phyloP scores from a whole-genome alignment of 2,888 invertebrate species.

The Myopa testacea region DNA sequence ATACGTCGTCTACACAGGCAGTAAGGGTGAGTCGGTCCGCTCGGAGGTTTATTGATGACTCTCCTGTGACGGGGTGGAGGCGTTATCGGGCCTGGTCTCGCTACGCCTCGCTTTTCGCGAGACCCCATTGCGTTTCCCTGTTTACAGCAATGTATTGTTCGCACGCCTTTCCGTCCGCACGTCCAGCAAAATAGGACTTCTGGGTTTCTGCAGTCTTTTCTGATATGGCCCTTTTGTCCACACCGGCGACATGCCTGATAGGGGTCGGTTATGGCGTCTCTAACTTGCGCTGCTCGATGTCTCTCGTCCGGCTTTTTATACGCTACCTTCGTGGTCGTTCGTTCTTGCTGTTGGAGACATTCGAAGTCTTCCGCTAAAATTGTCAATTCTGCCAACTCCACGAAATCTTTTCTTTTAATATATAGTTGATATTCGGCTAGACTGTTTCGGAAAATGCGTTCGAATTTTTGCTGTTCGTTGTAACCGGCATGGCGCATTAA shows the following conservation, averaged over 20 bases:
- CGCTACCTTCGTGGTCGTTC: no score
- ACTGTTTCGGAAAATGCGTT: slow-evolving; percentile 22
- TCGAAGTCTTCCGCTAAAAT: not conserved
- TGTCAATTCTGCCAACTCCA: slow-evolving; percentile 1
- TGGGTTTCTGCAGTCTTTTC: not conserved
- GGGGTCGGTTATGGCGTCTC: not conserved
- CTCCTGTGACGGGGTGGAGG: not conserved
- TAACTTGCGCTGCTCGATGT: not conserved
- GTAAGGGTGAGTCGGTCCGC: not conserved
- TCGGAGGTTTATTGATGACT: not conserved
- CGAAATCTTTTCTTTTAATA: slow-evolving; percentile 17
- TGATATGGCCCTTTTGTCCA: not conserved
- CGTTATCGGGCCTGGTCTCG: slow-evolving; percentile 8
- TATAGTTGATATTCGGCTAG: slow-evolving; percentile 29
- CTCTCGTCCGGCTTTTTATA: no score
- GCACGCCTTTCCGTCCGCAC: slow-evolving; percentile 4
- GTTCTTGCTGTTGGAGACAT: no score
- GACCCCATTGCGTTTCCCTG: slow-evolving; percentile 21
- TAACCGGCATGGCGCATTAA: slow-evolving; percentile 13
- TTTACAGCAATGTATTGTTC: slow-evolving; percentile 14
- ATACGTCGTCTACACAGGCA: not conserved
- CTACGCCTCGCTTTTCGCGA: not conserved
- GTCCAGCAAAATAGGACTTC: not conserved
- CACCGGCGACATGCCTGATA: not conserved
- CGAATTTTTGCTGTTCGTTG: slow-evolving; percentile 14